Percentiles rank a stretch among this genome's conserved stretches.
Conservation (phyloP, 2,113 vertebrate species). For the Pardalotus punctatus region DNA sequence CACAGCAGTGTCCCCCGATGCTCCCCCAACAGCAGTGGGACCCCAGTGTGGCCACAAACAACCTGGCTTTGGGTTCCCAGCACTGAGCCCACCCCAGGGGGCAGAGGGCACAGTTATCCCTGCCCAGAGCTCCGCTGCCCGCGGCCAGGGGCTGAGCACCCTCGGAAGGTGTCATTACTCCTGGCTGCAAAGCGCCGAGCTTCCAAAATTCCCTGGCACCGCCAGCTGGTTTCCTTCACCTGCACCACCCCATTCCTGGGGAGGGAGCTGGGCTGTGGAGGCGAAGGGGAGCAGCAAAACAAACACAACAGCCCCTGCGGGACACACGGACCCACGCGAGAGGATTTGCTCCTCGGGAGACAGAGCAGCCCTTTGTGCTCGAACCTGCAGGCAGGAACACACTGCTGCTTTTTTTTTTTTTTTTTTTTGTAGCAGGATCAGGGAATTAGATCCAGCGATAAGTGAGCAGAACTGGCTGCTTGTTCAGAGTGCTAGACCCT, state of each 20-base stretch:
- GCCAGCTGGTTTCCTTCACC: background rate
- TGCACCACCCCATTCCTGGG: background rate
- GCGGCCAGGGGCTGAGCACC: background rate
- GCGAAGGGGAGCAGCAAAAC: background rate
- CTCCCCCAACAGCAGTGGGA: accelerated
- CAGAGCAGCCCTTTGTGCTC: slow-evolving; percentile 39
- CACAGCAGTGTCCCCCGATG: background rate
- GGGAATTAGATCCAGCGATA: slow-evolving; percentile 37
- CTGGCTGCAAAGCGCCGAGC: background rate
- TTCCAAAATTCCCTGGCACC: background rate
- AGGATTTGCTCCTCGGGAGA: background rate
- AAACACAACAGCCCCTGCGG: background rate
- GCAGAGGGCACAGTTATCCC: background rate
- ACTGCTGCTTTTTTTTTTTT: background rate
- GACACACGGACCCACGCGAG: background rate
- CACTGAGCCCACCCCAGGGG: accelerated
- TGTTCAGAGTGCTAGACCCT: background rate
- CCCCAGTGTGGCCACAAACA: accelerated
- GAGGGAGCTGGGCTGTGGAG: background rate
- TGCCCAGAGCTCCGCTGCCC: background rate
- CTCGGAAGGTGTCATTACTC: background rate
- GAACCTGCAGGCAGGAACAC: background rate
- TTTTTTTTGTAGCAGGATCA: background rate
- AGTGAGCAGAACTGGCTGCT: slow-evolving; percentile 20
- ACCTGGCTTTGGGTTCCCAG: accelerated